Conservation (phyloP, 64 coral and sea anemone species). For the Montipora foliosa region DNA sequence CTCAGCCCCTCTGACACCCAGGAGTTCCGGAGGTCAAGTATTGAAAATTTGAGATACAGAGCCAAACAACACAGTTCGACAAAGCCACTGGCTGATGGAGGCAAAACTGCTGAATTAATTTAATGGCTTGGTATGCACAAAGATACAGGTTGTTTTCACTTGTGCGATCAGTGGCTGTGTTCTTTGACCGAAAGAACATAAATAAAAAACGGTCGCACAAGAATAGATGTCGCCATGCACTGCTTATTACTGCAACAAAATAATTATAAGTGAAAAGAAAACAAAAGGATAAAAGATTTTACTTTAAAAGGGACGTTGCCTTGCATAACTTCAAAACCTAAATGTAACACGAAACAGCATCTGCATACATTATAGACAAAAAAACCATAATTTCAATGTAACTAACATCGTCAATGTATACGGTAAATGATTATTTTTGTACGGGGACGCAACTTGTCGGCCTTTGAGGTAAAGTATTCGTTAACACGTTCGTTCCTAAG, state of each 20-base stretch:
- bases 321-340: background rate
- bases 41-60: slow-evolving; percentile 88
- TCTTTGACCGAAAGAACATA: no score
- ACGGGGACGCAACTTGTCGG: background rate
- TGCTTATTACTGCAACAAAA: no score
- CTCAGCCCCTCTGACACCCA: slow-evolving; percentile 8
- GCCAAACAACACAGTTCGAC: slow-evolving; percentile 82
- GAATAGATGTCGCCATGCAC: no score
- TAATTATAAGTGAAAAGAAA: background rate
- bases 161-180: background rate
- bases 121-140: background rate
- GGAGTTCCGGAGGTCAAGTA: slow-evolving; percentile 78
- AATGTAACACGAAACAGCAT: background rate
- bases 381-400: background rate
- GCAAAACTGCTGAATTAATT: slow-evolving; percentile 33
- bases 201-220: no score
- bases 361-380: background rate
- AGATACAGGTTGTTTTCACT: background rate
- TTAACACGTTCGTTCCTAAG: background rate
- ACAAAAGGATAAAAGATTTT: background rate
- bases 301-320: background rate
- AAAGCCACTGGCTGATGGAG: background rate
- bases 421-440: slow-evolving; percentile 7
- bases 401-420: background rate
- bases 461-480: background rate